Base-by-base conservation (phyloP, 1,140 invertebrate species). In the Ladona fulva region DNA sequence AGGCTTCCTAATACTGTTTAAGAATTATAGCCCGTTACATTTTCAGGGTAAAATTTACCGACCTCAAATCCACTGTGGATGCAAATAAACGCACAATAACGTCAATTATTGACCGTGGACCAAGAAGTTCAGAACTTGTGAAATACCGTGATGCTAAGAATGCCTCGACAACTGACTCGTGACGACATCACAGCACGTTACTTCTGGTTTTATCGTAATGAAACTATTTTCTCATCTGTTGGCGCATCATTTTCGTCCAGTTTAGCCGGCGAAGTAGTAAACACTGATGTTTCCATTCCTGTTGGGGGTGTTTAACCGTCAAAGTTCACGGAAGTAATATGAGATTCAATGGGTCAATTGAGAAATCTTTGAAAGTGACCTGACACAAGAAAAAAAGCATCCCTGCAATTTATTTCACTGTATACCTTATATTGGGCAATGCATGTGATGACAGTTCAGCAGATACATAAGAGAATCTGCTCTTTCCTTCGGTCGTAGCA, bases 311-410 rank as follows among this genome's bases (percentile, higher is more conserved):
- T 12, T 66, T 12, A 66, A 5, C n/a, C 14, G 52, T 66, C 52
- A 66, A 22, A 19, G 52, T 6, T 66, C 52, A 66, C 52, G 12
- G 52, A 22, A 66, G 52, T 5, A 66, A n/a, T 19, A 6, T 16
- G n/a, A 16, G 52, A 66, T 66, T 66, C 52, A 66, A 66, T 66
- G n/a, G 52, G 52, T 66, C 52, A 66, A 66, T 66, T 66, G 52
- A 66, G 14, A 66, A 66, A 66, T 66, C 52, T 66, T 66, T 66
- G 52, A 12, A 22, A 66, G 1, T 66, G n/a, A 66, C 12, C 52
- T 22, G 52, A 66, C 14, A 22, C 52, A 22, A 66, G 52, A 66
- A 19, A 37, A 37, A 66, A 66, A 66, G 52, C 52, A 19, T 66
- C 16, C 52, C n/a, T 66, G 14, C 52, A 22, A 66, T 66, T 22